A percentile compares a stretch with the other conserved stretches of the same genome.
Evolutionary conservation across 1,140 invertebrate species (phyloP).

Genomic region (Aricia agestis): DNA sequence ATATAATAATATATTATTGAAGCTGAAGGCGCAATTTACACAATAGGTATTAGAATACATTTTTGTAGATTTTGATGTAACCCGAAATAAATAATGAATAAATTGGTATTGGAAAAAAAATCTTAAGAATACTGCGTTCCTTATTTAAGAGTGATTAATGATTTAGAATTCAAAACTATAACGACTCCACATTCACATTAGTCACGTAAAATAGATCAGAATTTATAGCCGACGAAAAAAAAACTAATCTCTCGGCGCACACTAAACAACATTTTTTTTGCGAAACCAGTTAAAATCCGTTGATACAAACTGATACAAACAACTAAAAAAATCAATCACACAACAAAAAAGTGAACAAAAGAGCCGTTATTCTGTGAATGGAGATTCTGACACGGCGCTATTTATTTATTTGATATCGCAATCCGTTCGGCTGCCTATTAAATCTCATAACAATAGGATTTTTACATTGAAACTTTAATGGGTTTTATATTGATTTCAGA

Average conservation of each 20-base stretch:
- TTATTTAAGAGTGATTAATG: not conserved
- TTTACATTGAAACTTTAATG: slow-evolving; percentile 25
- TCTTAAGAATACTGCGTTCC: not conserved
- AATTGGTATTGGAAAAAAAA: not conserved
- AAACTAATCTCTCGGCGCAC: slow-evolving; percentile 10
- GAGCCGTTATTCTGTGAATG: slow-evolving; percentile 56
- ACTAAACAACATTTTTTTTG: slow-evolving; percentile 5
- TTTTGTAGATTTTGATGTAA: no score
- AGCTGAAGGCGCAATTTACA: no score
- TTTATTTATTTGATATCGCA: slow-evolving; percentile 61
- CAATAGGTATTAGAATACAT: no score
- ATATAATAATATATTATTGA: no score
- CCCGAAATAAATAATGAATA: no score
- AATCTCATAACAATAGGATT: slow-evolving; percentile 51
- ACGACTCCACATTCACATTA: slow-evolving; percentile 3
- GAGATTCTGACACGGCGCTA: slow-evolving; percentile 48
- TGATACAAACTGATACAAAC: no score
- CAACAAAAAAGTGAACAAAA: slow-evolving; percentile 30
- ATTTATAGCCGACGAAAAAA: not conserved
- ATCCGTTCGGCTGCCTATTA: slow-evolving; percentile 55
- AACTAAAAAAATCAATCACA: slow-evolving; percentile 27
- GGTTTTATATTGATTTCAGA: slow-evolving; percentile 39
- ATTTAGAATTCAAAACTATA: not conserved
- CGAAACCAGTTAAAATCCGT: slow-evolving; percentile 14
- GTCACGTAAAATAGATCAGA: slow-evolving; percentile 14